These are phyloP conservation scores for Cheilinus undulatus DNA, from an alignment of 2,113 vertebrate species.

Conservation along the genomic window DNA sequence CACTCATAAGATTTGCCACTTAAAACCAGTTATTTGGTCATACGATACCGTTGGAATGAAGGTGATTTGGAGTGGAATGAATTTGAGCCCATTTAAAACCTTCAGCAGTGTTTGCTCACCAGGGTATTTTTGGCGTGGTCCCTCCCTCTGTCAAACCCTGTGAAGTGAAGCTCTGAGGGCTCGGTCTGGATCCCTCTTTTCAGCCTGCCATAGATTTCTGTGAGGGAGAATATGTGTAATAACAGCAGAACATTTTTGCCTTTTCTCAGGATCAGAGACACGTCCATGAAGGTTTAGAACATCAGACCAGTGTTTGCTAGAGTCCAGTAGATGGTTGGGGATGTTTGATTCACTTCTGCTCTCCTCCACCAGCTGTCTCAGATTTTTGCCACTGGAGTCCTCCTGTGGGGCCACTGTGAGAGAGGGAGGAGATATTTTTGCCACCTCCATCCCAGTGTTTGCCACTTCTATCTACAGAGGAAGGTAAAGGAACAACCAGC, in stretches of 20 bases:
- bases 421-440: conserved; percentile 56
- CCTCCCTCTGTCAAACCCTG: conserved; percentile 88
- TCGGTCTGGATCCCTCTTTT: conserved; percentile 87
- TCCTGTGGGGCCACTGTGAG: conserved; percentile 53
- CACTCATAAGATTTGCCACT: too few relatives aligned
- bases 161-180: conserved; percentile 91
- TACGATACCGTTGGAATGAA: too few relatives aligned
- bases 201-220: conserved; percentile 87
- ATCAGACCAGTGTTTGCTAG: conserved; percentile 82
- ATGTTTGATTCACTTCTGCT: conserved; percentile 70
- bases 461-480: too few relatives aligned
- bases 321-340: conserved; percentile 88
- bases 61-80: neutral
- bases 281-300: neutral
- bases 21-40: too few relatives aligned
- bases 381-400: conserved; percentile 76
- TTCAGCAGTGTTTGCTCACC: conserved; percentile 75
- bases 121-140: conserved; percentile 86
- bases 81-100: neutral
- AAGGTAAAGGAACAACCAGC: too few relatives aligned
- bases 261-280: too few relatives aligned
- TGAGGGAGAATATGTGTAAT: conserved; percentile 1
- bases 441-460: conserved; percentile 87
- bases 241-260: too few relatives aligned
- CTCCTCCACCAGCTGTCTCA: conserved; percentile 87